Conservation (phyloP, 2,113 vertebrate genomes). For the Girardinichthys multiradiatus region DNA sequence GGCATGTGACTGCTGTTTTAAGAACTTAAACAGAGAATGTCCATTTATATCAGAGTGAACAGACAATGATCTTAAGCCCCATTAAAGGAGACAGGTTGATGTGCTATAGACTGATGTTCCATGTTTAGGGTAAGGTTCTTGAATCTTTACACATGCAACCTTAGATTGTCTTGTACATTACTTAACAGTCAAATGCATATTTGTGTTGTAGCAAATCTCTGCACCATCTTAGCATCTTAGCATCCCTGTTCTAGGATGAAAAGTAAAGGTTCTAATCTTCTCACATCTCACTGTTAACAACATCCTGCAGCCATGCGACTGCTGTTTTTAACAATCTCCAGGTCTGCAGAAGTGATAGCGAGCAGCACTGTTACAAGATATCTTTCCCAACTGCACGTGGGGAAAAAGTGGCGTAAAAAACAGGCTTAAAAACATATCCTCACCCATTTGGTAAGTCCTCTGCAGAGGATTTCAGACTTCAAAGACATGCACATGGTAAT, state of each 20-base stretch:
- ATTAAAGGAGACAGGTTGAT: too few relatives aligned
- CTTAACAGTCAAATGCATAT: conserved; percentile 50
- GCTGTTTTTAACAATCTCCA: conserved; percentile 42
- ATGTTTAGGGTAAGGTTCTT: background rate
- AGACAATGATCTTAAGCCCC: background rate
- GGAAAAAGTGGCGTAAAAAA: conserved; percentile 45
- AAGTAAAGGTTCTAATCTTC: conserved; percentile 61
- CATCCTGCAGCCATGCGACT: conserved; percentile 51
- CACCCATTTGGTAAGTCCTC: conserved; percentile 35
- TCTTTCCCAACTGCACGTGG: conserved; percentile 37
- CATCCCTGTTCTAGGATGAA: conserved; percentile 70
- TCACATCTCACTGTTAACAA: conserved; percentile 65
- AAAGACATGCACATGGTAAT: conserved; percentile 68
- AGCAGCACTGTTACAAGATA: conserved; percentile 21
- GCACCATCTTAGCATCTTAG: conserved; percentile 60
- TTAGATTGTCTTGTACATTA: conserved; percentile 30
- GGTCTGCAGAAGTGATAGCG: conserved; percentile 27
- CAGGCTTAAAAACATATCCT: conserved; percentile 46
- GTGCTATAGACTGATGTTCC: background rate
- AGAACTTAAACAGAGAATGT: background rate
- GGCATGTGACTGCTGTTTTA: conserved; percentile 45
- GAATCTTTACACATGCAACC: conserved; percentile 13
- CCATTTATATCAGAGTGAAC: background rate
- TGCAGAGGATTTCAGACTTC: conserved; percentile 56
- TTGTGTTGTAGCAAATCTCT: conserved; percentile 63